A percentile compares a stretch with the other conserved stretches of the same genome.
phyloP scores from a whole-genome alignment of 2,888 invertebrate genomes.

The Sicus ferrugineus region DNA sequence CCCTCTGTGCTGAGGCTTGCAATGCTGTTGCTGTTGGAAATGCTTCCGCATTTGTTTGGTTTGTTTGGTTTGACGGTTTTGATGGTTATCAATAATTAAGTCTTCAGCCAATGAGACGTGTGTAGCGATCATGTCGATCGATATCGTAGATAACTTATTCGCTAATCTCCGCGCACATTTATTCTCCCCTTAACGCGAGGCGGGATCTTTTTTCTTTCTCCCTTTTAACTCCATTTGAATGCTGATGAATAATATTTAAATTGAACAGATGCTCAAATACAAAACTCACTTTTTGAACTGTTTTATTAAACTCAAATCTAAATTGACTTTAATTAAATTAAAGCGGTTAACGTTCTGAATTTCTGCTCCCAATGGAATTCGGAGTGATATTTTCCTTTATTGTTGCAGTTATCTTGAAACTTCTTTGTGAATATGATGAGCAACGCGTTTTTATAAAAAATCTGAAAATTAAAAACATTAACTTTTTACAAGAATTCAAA shows the following conservation, averaged over 20 bases:
- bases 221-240: neutral
- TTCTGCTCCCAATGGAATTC: too few relatives aligned
- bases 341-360: too few relatives aligned
- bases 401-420: too few relatives aligned
- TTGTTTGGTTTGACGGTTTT: constrained; percentile 47
- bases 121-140: neutral
- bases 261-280: neutral
- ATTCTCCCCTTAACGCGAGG: neutral
- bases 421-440: too few relatives aligned
- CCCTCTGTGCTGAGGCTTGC: constrained; percentile 39
- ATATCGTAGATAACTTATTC: neutral
- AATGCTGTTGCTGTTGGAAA: neutral
- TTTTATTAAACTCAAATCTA: neutral
- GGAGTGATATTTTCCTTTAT: too few relatives aligned
- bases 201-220: neutral
- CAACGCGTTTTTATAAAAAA: too few relatives aligned
- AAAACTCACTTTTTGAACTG: neutral
- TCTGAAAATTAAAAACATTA: too few relatives aligned
- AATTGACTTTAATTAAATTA: neutral
- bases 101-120: constrained; percentile 40
- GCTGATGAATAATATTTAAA: neutral
- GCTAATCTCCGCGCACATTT: neutral
- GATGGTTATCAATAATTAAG: constrained; percentile 56
- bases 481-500: too few relatives aligned
- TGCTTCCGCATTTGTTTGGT: constrained; percentile 4